These are phyloP conservation scores for Ahaetulla prasina DNA, from an alignment of 2,113 vertebrate species.

Conservation along the genomic window DNA sequence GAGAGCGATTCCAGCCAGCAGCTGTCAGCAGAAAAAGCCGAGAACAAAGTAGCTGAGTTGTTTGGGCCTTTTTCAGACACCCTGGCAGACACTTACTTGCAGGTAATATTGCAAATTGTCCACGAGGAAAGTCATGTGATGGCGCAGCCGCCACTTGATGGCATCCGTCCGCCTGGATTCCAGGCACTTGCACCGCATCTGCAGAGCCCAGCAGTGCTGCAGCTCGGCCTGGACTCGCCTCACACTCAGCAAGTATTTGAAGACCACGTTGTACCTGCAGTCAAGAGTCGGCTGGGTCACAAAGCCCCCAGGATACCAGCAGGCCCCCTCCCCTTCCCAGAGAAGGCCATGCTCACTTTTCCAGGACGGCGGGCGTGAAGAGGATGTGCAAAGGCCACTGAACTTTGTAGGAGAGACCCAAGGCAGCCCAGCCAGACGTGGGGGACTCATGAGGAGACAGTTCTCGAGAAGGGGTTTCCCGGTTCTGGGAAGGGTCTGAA, in stretches of 20 bases:
- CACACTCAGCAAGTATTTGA: slow-evolving; percentile 93
- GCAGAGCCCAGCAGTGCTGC: slow-evolving; percentile 96
- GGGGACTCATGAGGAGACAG: slow-evolving; percentile 89
- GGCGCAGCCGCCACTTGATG: slow-evolving; percentile 88
- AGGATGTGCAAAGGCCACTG: slow-evolving; percentile 98
- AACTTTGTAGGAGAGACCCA: slow-evolving; percentile 94
- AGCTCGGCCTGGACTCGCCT: slow-evolving; percentile 92
- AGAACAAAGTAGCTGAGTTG: neutral
- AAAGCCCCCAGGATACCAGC: neutral
- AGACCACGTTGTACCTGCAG: slow-evolving; percentile 92
- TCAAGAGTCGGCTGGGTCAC: slow-evolving; percentile 1
- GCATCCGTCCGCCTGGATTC: slow-evolving; percentile 87
- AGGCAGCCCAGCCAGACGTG: slow-evolving; percentile 89
- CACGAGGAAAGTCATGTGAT: slow-evolving; percentile 97
- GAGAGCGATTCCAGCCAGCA: neutral
- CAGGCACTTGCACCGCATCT: slow-evolving; percentile 95
- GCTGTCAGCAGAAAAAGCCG: neutral
- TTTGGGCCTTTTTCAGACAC: too few species aligned
- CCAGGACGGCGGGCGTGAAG: slow-evolving; percentile 92
- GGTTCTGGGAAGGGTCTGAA: slow-evolving; percentile 77
- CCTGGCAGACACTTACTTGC: slow-evolving; percentile 64
- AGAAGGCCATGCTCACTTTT: slow-evolving; percentile 79
- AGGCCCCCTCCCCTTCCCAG: neutral
- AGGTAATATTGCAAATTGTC: slow-evolving; percentile 98
- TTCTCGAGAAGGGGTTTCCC: slow-evolving; percentile 87